Evolutionary conservation across 2,888 invertebrate species (phyloP).

Genomic region (Miltochrista miniata): DNA sequence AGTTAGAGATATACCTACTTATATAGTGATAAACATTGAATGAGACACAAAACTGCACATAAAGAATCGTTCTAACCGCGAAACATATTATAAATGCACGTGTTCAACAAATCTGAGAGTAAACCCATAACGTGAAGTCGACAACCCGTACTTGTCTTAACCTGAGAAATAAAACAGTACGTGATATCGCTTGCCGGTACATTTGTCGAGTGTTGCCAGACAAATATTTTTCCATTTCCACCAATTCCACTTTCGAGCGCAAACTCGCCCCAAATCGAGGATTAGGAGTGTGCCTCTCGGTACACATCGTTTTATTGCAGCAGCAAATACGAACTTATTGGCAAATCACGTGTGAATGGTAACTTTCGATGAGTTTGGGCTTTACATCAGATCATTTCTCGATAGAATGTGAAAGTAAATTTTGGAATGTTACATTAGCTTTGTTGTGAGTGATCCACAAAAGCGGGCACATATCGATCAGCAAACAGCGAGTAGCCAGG

Average conservation of each 20-base stretch:
- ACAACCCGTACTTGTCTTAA: conserved; percentile 57
- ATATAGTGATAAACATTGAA: no score
- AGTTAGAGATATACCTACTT: no score
- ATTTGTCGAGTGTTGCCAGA: conserved; percentile 56
- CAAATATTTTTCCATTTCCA: conserved; percentile 80
- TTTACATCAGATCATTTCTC: neutral
- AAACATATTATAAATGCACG: conserved; percentile 23
- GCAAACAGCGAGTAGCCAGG: conserved; percentile 72
- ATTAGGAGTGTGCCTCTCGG: conserved; percentile 60
- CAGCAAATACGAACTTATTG: conserved; percentile 35
- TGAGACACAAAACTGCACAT: no score
- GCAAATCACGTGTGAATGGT: conserved; percentile 23
- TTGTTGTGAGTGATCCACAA: conserved; percentile 34
- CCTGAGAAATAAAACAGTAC: conserved; percentile 61
- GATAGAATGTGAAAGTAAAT: conserved; percentile 25
- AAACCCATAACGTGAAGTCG: conserved; percentile 34
- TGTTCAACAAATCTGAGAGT: conserved; percentile 40
- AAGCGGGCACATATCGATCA: conserved; percentile 64
- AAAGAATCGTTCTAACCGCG: no score
- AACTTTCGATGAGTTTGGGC: conserved; percentile 16
- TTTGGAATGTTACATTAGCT: conserved; percentile 40
- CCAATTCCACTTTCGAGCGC: conserved; percentile 60
- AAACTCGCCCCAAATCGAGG: conserved; percentile 66
- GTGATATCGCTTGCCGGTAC: conserved; percentile 45
- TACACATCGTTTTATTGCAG: conserved; percentile 50